Evolutionary conservation across 2,113 vertebrate genomes (phyloP).

Genomic region (Penelope pileata): DNA sequence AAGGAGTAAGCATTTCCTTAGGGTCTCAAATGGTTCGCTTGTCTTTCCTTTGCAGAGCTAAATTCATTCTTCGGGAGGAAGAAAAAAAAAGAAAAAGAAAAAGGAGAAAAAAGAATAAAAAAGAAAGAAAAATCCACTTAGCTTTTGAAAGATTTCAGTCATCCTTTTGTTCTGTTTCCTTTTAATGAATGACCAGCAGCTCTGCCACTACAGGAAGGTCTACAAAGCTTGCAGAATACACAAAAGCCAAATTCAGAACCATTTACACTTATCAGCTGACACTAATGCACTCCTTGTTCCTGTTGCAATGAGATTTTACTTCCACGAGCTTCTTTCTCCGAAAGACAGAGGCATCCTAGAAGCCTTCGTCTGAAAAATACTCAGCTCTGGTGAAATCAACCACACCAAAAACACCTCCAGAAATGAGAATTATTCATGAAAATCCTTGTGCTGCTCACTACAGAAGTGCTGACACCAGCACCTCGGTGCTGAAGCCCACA

Average conservation of each 20-base stretch:
- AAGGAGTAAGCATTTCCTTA: slow-evolving; percentile 47
- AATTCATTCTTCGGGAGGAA: background rate
- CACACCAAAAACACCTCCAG: background rate
- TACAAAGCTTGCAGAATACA: background rate
- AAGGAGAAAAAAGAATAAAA: background rate
- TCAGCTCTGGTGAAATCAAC: background rate
- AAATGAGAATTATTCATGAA: background rate
- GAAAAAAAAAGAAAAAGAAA: background rate
- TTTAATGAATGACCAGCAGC: background rate
- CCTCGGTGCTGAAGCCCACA: background rate
- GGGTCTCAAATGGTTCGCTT: background rate
- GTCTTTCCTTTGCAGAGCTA: background rate
- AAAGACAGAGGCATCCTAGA: background rate
- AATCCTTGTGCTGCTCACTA: background rate
- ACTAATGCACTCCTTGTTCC: background rate
- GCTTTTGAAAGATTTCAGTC: background rate
- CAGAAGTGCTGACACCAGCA: background rate
- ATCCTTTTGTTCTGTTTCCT: background rate
- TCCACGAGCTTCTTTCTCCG: background rate
- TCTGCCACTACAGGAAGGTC: background rate
- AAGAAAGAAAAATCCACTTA: background rate
- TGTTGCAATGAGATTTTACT: background rate
- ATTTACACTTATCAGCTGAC: background rate
- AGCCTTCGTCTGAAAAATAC: background rate
- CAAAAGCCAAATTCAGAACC: background rate